These are phyloP conservation scores for Ischnus inquisitorius DNA, from an alignment of 2,888 invertebrate species.

Conservation along the genomic window DNA sequence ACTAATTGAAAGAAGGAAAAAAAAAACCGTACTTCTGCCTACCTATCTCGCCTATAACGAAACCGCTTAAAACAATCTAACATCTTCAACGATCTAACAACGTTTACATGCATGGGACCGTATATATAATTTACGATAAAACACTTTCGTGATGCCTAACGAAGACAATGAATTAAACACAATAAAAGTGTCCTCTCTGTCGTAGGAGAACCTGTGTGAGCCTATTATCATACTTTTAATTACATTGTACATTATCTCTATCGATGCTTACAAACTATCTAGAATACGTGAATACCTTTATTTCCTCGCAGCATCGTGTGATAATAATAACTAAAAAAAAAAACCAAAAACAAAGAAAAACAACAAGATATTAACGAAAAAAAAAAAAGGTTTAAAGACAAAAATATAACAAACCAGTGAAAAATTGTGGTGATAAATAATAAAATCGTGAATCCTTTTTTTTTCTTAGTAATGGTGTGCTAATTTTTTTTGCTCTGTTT, in stretches of 20 bases:
- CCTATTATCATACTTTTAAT: constrained; percentile 18
- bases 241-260: constrained; percentile 19
- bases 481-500: constrained; percentile 16
- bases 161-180: not conserved
- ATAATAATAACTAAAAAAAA: constrained; percentile 24
- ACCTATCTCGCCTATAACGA: constrained; percentile 54
- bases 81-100: constrained; percentile 36
- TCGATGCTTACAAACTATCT: constrained; percentile 42
- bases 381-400: not conserved
- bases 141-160: constrained; percentile 45
- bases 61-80: constrained; percentile 57
- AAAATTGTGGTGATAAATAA: constrained; percentile 8
- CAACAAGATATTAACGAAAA: not conserved
- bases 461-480: not conserved
- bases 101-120: constrained; percentile 40
- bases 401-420: constrained; percentile 18
- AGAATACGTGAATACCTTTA: constrained; percentile 49
- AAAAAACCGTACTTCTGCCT: constrained; percentile 34
- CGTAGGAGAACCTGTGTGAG: not conserved
- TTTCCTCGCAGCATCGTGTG: constrained; percentile 57
- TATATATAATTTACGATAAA: constrained; percentile 50
- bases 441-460: constrained; percentile 15
- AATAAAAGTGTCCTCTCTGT: constrained; percentile 21
- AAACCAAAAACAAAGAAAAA: constrained; percentile 21
- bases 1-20: constrained; percentile 46